A percentile compares a stretch with the other conserved stretches of the same genome.
Conservation (phyloP, 2,113 vertebrate genomes). For the Eupsittula cactorum region DNA sequence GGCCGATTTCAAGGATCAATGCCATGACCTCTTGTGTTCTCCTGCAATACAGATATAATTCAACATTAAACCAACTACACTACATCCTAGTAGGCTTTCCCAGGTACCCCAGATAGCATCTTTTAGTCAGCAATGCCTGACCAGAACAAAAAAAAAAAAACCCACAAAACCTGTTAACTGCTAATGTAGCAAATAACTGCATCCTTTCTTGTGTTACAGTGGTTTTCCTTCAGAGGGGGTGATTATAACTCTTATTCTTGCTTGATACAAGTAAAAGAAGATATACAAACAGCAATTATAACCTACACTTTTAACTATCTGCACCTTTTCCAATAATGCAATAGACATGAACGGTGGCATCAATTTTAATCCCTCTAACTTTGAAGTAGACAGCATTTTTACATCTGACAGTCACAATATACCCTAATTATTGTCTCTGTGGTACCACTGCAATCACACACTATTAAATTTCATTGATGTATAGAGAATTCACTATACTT, state of each 20-base stretch:
- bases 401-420: neutral
- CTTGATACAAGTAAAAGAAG: neutral
- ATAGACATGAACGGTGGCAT: neutral
- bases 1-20: constrained; percentile 41
- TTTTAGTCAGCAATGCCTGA: neutral
- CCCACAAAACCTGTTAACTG: neutral
- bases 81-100: neutral
- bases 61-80: neutral
- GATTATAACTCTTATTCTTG: neutral
- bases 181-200: neutral
- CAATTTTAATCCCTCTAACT: neutral
- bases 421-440: neutral
- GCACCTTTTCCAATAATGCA: neutral
- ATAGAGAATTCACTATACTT: neutral
- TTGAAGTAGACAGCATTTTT: neutral
- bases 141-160: neutral
- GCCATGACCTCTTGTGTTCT: neutral
- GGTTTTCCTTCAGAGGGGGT: neutral
- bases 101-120: neutral
- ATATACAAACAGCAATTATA: neutral
- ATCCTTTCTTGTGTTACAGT: neutral
- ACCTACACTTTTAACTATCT: neutral
- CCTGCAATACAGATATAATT: neutral
- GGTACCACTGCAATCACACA: neutral
- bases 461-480: neutral